phyloP scores from a whole-genome alignment of 2,797 vertebrate species.

The Nyctibius grandis region DNA sequence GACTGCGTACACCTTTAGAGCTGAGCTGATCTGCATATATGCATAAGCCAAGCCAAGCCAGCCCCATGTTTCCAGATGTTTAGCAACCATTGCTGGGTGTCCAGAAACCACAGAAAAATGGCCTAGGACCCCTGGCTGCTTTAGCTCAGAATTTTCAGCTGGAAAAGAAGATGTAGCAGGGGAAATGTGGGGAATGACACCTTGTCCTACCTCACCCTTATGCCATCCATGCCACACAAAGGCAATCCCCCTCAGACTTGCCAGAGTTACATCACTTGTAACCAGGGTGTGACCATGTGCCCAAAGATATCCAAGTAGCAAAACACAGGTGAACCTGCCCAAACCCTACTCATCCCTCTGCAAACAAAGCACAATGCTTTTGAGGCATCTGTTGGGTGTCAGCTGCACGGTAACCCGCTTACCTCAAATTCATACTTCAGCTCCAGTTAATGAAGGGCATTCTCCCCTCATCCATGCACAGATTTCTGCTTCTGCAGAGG shows the following conservation, averaged over 20 bases:
- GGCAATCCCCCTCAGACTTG: not conserved
- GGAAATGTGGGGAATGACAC: not conserved
- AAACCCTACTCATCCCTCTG: not conserved
- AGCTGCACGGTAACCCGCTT: not conserved
- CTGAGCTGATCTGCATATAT: not conserved
- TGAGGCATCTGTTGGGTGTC: not conserved
- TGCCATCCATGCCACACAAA: fast-evolving
- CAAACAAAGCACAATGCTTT: not conserved
- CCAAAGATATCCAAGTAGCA: not conserved
- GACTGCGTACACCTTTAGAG: not conserved
- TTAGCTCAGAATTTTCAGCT: not conserved
- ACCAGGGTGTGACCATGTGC: not conserved
- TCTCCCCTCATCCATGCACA: not conserved
- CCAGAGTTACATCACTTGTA: not conserved
- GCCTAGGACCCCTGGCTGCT: not conserved
- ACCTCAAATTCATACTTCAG: not conserved
- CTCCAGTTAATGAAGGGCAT: not conserved
- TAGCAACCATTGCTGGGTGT: not conserved
- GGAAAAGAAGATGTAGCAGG: not conserved
- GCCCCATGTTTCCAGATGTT: not conserved
- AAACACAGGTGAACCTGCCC: not conserved
- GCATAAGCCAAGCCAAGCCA: not conserved
- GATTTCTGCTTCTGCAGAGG: not conserved
- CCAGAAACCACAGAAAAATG: not conserved
- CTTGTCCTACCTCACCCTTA: not conserved